Evolutionary conservation across 1,140 invertebrate genomes (phyloP), one percentile per base, ranked within the genome.

Genomic region (Frieseomelitta varia): DNA sequence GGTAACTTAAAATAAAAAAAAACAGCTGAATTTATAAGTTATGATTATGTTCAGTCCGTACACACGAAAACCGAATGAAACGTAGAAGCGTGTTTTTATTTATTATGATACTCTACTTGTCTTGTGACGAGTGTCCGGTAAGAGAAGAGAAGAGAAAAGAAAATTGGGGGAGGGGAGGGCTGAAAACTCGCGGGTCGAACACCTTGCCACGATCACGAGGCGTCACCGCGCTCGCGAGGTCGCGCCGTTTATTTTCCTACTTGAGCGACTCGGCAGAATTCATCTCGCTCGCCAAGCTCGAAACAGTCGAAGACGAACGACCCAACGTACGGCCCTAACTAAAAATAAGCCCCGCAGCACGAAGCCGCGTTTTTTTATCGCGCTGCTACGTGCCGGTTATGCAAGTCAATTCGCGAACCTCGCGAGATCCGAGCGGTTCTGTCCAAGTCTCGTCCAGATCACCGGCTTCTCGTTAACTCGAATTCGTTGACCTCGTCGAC

Each of bases 281-380:
- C 77, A 68, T 79, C 34, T 39, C 77, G 77, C 47, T 55, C 27
- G 77, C 63, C 77, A 79, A 79, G 68, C 63, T 68, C 77, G 77
- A 79, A 79, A 79, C 77, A 68, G 47, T 24, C 61, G 61, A 53
- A 51, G 75, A 67, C 77, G 63, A 78, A 68, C 77, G 51, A 55
- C 51, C 63, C 27, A 39, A 39, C 39, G 39, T 39, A 30, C 68
- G 47, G 77, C 17, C 51, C n/a, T n/a, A 19, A 53, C 77, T 79
- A 79, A 79, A 79, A 79, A 79, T 79, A 79, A 68, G 11, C 21
- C 47, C 47, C 63, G 8, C 0, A 47, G 30, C 76, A 68, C 63
- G 76, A 79, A 79, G 76, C 63, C 47, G 63, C 77, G 51, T 68
- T 79, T 79, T 74, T 79, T 79, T 55, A 68, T 79, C 77, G 63